These are phyloP conservation scores for Aspidiotus destructor DNA, from an alignment of 2,888 invertebrate species.

Conservation along the genomic window DNA sequence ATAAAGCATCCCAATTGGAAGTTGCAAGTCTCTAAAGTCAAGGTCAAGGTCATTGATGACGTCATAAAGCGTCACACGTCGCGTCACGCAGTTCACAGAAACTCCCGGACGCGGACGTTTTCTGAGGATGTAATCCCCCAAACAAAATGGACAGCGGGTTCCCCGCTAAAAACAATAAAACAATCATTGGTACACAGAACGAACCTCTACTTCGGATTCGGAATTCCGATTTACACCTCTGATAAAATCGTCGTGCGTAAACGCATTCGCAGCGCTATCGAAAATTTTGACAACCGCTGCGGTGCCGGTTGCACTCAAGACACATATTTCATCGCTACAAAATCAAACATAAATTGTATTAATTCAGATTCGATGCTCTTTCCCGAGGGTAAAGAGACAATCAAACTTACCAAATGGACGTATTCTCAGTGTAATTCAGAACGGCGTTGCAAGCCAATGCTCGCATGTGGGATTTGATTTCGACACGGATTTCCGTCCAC, in stretches of 20 bases:
- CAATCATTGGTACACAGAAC: not conserved
- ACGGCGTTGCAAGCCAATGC: conserved; percentile 90
- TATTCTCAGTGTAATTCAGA: conserved; percentile 83
- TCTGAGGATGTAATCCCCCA: too few relatives aligned
- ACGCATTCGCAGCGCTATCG: conserved; percentile 12
- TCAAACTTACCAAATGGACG: conserved; percentile 71
- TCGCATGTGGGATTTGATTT: conserved; percentile 85
- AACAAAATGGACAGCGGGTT: too few relatives aligned
- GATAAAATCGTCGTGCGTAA: not conserved
- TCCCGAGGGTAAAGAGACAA: not conserved
- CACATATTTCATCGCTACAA: conserved; percentile 84
- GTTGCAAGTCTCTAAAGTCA: too few relatives aligned
- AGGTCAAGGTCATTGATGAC: too few relatives aligned
- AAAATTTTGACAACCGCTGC: conserved; percentile 52
- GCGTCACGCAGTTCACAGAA: too few relatives aligned
- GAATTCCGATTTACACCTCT: conserved; percentile 7
- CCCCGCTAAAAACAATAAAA: too few relatives aligned
- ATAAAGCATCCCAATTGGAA: too few relatives aligned
- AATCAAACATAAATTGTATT: not conserved
- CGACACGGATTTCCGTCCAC: conserved; percentile 95
- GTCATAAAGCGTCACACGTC: too few relatives aligned
- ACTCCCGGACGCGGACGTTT: too few relatives aligned
- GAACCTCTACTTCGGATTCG: conserved; percentile 16
- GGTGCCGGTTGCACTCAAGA: conserved; percentile 86
- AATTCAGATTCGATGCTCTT: not conserved